These are phyloP conservation scores for Pseudopipra pipra DNA, from an alignment of 2,113 vertebrate species.

Conservation along the genomic window DNA sequence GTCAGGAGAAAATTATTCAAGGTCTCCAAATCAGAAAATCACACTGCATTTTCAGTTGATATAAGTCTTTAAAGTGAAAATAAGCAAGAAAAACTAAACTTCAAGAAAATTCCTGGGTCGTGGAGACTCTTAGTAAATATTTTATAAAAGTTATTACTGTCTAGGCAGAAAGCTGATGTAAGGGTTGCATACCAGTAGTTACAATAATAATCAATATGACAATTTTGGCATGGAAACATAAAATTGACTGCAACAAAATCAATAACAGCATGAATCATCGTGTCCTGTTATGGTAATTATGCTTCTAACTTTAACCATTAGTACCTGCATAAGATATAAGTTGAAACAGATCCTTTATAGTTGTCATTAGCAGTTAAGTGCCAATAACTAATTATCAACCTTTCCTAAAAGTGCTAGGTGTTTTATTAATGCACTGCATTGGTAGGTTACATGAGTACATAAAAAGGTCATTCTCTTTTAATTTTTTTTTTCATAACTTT, in stretches of 20 bases:
- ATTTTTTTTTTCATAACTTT: background rate
- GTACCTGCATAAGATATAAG: slow-evolving; percentile 36
- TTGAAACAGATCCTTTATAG: slow-evolving; percentile 17
- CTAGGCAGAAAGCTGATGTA: slow-evolving; percentile 43
- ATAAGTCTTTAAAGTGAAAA: background rate
- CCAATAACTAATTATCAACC: slow-evolving; percentile 1
- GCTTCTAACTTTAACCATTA: slow-evolving; percentile 24
- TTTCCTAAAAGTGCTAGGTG: slow-evolving; percentile 13
- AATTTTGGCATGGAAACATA: slow-evolving; percentile 13
- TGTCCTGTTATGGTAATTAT: slow-evolving; percentile 12
- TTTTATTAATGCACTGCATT: slow-evolving; percentile 7
- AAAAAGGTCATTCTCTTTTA: background rate
- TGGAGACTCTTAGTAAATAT: slow-evolving; percentile 1
- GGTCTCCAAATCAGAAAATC: background rate
- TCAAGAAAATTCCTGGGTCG: background rate
- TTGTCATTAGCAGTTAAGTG: slow-evolving; percentile 26
- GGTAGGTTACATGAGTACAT: background rate
- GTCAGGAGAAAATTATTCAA: background rate
- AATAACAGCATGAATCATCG: slow-evolving; percentile 45
- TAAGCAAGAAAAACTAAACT: background rate
- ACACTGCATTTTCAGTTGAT: background rate
- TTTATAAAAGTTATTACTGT: slow-evolving; percentile 33
- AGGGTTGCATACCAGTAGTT: background rate
- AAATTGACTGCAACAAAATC: slow-evolving; percentile 33
- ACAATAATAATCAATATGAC: slow-evolving; percentile 40